These are phyloP conservation scores for Phylloscopus whistleri DNA, from an alignment of 2,113 vertebrate species.

Conservation along the genomic window DNA sequence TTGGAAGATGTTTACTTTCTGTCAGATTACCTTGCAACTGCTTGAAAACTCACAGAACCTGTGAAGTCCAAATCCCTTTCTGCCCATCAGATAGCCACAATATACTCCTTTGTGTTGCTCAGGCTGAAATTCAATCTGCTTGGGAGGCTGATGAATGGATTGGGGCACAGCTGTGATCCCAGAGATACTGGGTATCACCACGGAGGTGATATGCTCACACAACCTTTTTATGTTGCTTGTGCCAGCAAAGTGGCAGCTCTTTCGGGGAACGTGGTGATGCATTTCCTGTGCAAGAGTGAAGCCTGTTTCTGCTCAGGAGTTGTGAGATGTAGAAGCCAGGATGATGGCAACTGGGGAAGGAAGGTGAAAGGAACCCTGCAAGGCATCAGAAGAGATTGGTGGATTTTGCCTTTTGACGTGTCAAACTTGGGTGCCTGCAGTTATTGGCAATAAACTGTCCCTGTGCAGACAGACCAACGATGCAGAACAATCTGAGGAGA, in stretches of 20 bases:
- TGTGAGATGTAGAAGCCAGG: neutral
- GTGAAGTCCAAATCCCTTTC: neutral
- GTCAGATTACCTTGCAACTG: neutral
- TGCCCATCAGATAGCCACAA: neutral
- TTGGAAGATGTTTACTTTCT: neutral
- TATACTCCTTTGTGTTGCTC: neutral
- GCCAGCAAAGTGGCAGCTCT: neutral
- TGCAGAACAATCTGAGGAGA: neutral
- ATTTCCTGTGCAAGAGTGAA: neutral
- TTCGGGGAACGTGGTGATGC: neutral
- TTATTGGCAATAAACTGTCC: neutral
- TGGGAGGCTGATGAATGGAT: neutral
- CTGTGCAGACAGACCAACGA: neutral
- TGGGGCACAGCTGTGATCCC: neutral
- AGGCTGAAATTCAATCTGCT: neutral
- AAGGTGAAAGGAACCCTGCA: neutral
- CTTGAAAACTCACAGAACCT: neutral
- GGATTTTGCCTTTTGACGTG: neutral
- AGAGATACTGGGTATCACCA: neutral
- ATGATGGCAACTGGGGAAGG: neutral
- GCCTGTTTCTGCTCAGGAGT: neutral
- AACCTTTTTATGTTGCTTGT: neutral
- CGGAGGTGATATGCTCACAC: neutral
- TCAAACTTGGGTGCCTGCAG: neutral
- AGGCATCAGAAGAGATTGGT: neutral